phyloP scores from a whole-genome alignment of 2,113 vertebrate species.

The Erinaceus europaeus region DNA sequence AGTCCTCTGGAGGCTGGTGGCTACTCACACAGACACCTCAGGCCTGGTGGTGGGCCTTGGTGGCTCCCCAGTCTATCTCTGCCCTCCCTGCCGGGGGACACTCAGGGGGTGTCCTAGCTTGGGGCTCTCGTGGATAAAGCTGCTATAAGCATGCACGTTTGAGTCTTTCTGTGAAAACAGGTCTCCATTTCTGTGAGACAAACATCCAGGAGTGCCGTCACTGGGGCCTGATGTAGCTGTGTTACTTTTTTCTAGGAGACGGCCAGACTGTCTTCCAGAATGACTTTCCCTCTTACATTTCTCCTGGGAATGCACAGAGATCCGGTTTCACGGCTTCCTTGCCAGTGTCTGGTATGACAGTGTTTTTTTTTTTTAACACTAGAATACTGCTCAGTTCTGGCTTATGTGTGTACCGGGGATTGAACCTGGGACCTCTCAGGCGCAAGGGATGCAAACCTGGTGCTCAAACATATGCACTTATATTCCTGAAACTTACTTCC shows the following conservation, averaged over 20 bases:
- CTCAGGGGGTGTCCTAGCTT: background rate
- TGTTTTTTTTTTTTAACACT: background rate
- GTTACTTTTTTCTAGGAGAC: background rate
- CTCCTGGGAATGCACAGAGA: background rate
- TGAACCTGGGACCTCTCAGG: too few species aligned
- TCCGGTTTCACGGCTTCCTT: background rate
- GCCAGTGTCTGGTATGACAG: background rate
- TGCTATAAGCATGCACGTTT: background rate
- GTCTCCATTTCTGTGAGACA: background rate
- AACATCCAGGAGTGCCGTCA: background rate
- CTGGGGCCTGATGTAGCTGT: background rate
- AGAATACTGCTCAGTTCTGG: too few species aligned
- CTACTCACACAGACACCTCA: too few species aligned
- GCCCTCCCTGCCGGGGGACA: background rate
- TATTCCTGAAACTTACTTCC: too few species aligned
- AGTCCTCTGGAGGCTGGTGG: background rate
- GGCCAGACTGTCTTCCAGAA: too few species aligned
- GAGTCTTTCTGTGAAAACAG: background rate
- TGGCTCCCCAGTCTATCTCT: background rate
- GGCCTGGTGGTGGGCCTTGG: too few species aligned
- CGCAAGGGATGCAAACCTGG: too few species aligned
- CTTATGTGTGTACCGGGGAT: too few species aligned
- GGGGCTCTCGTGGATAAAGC: background rate
- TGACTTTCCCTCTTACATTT: background rate
- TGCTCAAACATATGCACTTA: too few species aligned